Evolutionary conservation across 2,113 vertebrate genomes (phyloP).

Genomic region (Phaetusa simplex): DNA sequence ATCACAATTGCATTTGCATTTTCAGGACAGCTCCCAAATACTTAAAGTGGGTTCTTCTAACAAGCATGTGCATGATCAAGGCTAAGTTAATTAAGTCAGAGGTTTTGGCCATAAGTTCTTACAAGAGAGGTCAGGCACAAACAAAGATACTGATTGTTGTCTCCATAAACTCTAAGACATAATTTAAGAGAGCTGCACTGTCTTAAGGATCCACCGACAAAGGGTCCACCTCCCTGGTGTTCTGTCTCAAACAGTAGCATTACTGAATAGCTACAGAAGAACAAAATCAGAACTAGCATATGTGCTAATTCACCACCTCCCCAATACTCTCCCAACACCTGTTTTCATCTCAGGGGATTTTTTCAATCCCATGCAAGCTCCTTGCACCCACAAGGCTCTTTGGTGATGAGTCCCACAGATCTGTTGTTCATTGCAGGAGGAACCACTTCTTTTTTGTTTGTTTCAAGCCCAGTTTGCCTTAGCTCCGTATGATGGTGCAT

Average conservation of each 20-base stretch:
- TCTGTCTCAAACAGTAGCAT: neutral
- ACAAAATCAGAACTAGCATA: neutral
- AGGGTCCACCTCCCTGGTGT: neutral
- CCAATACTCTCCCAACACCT: neutral
- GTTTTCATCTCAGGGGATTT: neutral
- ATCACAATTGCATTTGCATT: neutral
- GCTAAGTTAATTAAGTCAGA: neutral
- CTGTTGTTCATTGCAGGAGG: neutral
- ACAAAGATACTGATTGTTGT: neutral
- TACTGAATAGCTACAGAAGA: neutral
- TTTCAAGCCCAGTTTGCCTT: neutral
- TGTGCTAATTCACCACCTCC: neutral
- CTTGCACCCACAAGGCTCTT: neutral
- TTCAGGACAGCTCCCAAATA: neutral
- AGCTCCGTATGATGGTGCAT: neutral
- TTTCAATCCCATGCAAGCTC: rapidly evolving
- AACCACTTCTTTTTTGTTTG: neutral
- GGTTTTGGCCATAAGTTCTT: neutral
- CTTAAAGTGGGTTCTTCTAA: neutral
- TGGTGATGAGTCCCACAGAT: neutral
- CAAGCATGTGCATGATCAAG: neutral
- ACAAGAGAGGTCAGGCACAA: neutral
- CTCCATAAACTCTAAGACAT: neutral
- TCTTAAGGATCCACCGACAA: neutral
- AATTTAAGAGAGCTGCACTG: neutral